Conservation (phyloP, 2,113 vertebrate genomes). For the Amazona vittata region DNA sequence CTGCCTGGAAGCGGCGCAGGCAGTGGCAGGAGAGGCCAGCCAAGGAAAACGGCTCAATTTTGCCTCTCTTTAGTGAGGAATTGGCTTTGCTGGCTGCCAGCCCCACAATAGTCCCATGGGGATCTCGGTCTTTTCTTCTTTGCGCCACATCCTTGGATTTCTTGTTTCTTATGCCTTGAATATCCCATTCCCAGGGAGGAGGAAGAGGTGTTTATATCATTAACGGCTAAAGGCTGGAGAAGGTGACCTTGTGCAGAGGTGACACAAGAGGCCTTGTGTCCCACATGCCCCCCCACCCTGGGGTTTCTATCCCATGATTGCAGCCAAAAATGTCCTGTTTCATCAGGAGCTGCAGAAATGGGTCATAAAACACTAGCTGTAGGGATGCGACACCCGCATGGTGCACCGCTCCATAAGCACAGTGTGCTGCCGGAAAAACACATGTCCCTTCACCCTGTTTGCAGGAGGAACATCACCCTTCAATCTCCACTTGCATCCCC, state of each 20-base stretch:
- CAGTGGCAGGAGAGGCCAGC: not conserved
- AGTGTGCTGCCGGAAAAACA: not conserved
- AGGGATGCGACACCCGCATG: not conserved
- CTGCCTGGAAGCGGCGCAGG: not conserved
- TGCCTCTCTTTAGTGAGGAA: not conserved
- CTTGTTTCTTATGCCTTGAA: not conserved
- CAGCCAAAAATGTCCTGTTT: not conserved
- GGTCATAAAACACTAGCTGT: conserved; percentile 21
- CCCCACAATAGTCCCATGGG: not conserved
- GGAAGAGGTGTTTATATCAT: not conserved
- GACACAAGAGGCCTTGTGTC: accelerated
- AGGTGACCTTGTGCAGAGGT: not conserved
- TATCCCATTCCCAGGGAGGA: accelerated
- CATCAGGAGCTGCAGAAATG: conserved; percentile 18
- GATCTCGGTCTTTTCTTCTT: not conserved
- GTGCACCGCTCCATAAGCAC: not conserved
- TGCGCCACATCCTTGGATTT: not conserved
- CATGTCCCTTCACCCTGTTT: not conserved
- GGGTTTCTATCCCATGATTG: not conserved
- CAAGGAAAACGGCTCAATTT: conserved; percentile 30
- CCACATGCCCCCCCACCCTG: accelerated
- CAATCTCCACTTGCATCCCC: not conserved
- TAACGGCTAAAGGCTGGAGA: not conserved
- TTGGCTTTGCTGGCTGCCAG: conserved; percentile 8
- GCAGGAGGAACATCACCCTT: not conserved